These are phyloP conservation scores for Haplochromis vanheusdeni DNA, from an alignment of 2,113 vertebrate genomes.

Conservation along the genomic window DNA sequence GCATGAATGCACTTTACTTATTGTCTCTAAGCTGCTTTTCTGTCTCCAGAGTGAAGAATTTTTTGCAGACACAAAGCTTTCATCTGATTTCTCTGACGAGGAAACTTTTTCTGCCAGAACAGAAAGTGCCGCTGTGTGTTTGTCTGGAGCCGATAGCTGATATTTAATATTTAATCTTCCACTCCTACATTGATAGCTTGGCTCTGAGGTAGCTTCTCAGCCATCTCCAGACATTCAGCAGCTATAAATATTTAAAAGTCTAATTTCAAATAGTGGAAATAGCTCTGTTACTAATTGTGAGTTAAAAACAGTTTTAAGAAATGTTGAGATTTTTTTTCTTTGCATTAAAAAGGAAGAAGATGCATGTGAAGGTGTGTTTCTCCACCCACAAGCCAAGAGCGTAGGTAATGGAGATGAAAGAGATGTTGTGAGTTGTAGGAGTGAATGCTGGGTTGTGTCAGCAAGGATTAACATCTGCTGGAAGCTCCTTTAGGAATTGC, in stretches of 20 bases:
- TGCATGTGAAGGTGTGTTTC: not conserved
- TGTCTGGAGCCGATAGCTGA: not conserved
- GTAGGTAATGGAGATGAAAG: not conserved
- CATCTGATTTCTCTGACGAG: not conserved
- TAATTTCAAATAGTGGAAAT: not conserved
- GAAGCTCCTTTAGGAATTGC: not conserved
- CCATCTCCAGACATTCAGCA: not conserved
- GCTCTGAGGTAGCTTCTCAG: not conserved
- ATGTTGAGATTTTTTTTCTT: not conserved
- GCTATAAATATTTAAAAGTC: slow-evolving; percentile 15
- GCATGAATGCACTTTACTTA: not conserved
- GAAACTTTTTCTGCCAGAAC: not conserved
- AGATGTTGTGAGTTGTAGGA: not conserved
- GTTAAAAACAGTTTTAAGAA: not conserved
- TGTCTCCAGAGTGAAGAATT: not conserved
- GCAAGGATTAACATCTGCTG: not conserved
- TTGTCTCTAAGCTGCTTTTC: not conserved
- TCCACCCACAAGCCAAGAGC: not conserved
- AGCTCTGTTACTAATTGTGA: not conserved
- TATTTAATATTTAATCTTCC: slow-evolving; percentile 37
- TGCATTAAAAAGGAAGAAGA: not conserved
- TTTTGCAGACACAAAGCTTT: not conserved
- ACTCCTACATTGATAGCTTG: not conserved
- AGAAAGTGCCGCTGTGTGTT: not conserved
- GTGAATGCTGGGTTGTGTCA: not conserved